phyloP scores from a whole-genome alignment of 2,113 vertebrate species.

The Raja brachyura region DNA sequence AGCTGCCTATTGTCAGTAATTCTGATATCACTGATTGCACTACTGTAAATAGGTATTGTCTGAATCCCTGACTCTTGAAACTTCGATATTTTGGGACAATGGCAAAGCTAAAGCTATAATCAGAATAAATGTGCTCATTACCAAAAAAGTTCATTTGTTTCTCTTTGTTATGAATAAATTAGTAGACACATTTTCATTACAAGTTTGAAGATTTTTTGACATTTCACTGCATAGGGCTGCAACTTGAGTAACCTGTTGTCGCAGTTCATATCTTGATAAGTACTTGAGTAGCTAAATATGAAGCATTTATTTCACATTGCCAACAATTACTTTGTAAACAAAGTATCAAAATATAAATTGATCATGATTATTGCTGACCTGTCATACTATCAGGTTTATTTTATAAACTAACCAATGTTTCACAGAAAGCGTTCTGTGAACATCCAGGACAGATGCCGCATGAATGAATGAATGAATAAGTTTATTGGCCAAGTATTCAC shows the following conservation, averaged over 20 bases:
- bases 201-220: not conserved
- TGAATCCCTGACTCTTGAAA: slow-evolving; percentile 38
- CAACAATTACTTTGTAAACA: too few species aligned
- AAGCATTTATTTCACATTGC: not conserved
- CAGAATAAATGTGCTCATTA: slow-evolving; percentile 38
- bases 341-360: too few species aligned
- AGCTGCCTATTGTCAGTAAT: not conserved
- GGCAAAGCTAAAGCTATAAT: slow-evolving; percentile 9
- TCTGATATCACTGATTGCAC: slow-evolving; percentile 31
- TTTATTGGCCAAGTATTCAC: too few species aligned
- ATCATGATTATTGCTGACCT: too few species aligned
- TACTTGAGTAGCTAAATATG: not conserved
- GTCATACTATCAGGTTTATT: too few species aligned
- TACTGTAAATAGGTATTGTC: slow-evolving; percentile 43
- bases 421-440: too few species aligned
- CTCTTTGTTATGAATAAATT: not conserved
- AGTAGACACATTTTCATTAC: not conserved
- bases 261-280: not conserved
- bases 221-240: not conserved
- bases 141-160: slow-evolving; percentile 21
- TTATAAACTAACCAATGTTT: too few species aligned
- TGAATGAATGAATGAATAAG: too few species aligned
- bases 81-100: slow-evolving; percentile 5
- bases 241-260: not conserved
- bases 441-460: too few species aligned